Percentiles rank a stretch among this genome's conserved stretches.
phyloP scores from a whole-genome alignment of 2,113 vertebrate species.

The Phycodurus eques region DNA sequence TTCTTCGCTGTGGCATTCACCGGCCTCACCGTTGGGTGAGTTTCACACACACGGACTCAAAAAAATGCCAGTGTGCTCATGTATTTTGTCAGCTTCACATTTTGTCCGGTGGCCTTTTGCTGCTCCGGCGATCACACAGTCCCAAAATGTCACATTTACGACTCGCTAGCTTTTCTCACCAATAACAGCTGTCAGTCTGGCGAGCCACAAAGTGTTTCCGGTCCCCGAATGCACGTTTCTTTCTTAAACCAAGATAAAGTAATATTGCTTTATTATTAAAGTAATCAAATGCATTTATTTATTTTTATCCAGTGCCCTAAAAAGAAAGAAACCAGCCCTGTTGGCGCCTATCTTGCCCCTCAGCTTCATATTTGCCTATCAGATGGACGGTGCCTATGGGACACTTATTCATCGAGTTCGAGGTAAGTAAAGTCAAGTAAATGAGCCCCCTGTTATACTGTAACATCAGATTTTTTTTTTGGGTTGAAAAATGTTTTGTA shows the following conservation, averaged over 20 bases:
- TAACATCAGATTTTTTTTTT: neutral
- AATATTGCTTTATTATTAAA: neutral
- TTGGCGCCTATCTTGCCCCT: constrained; percentile 80
- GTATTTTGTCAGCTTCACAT: neutral
- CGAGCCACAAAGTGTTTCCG: neutral
- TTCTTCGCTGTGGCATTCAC: constrained; percentile 76
- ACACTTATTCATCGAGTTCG: constrained; percentile 80
- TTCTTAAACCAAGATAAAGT: neutral
- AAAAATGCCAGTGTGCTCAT: neutral
- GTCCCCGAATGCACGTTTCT: neutral
- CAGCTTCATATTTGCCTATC: constrained; percentile 81
- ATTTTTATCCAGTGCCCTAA: constrained; percentile 73
- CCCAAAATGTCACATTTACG: neutral
- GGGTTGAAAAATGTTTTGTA: neutral
- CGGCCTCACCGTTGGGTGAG: constrained; percentile 77
- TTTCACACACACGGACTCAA: neutral
- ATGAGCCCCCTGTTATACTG: neutral
- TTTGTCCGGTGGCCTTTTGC: neutral
- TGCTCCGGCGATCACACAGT: neutral
- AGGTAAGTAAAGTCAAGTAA: constrained; percentile 59
- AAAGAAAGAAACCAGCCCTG: constrained; percentile 73
- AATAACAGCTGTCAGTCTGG: neutral
- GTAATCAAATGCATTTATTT: neutral
- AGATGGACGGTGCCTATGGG: constrained; percentile 84
- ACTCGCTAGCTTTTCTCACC: neutral